phyloP scores from a whole-genome alignment of 2,113 vertebrate species.

The Noctilio leporinus region DNA sequence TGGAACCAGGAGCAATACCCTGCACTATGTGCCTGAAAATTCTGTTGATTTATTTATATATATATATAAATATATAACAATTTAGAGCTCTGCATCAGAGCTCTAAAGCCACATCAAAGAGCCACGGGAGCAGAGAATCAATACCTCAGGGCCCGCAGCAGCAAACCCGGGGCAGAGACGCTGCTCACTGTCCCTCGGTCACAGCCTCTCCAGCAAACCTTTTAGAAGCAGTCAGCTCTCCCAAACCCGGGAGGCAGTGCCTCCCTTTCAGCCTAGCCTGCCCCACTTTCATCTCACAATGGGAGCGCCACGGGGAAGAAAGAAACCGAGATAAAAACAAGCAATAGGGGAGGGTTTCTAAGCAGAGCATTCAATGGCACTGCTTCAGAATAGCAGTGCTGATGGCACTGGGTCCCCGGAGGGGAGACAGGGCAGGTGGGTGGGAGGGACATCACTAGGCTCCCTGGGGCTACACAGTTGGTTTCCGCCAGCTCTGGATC shows the following conservation, averaged over 20 bases:
- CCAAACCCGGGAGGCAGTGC: slow-evolving; percentile 38
- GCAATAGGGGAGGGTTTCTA: not conserved
- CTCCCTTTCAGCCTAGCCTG: not conserved
- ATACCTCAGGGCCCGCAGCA: slow-evolving; percentile 72
- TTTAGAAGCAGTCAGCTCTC: slow-evolving; percentile 41
- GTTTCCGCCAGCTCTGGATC: not conserved
- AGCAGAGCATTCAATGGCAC: slow-evolving; percentile 52
- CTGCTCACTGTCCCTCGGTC: slow-evolving; percentile 73
- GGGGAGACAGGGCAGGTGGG: fast-evolving
- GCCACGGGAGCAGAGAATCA: slow-evolving; percentile 74
- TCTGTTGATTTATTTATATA: too few species aligned
- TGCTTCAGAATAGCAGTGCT: slow-evolving; percentile 27
- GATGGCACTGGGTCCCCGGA: not conserved
- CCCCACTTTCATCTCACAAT: slow-evolving; percentile 61
- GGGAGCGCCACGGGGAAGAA: slow-evolving; percentile 3
- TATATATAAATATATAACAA: too few species aligned
- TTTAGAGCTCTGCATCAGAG: slow-evolving; percentile 63
- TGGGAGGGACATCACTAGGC: not conserved
- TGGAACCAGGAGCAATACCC: slow-evolving; percentile 56
- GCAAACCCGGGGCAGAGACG: slow-evolving; percentile 73
- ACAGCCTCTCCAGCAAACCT: slow-evolving; percentile 65
- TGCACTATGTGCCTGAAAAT: slow-evolving; percentile 61
- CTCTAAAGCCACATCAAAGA: slow-evolving; percentile 77
- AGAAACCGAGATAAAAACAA: slow-evolving; percentile 53
- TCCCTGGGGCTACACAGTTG: fast-evolving